Evolutionary conservation across 2,888 invertebrate species (phyloP).

Genomic region (Cinara cedri): DNA sequence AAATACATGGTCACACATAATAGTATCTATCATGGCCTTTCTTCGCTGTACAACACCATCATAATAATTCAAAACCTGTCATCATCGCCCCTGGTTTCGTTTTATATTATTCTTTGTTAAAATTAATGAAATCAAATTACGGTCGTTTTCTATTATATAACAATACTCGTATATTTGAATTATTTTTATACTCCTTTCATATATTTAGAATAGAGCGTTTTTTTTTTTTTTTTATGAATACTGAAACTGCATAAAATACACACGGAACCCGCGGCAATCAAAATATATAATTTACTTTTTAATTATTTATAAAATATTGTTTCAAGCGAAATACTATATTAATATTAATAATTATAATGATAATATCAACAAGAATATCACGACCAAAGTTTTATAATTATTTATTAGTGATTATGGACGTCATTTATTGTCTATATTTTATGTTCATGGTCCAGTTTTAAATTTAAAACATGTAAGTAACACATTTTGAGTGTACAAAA

Average conservation of each 20-base stretch:
- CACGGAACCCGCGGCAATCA: not conserved
- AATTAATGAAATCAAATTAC: conserved; percentile 53
- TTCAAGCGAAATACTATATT: conserved; percentile 30
- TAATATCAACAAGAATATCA: too few species aligned
- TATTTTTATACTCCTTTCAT: not conserved
- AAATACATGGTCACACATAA: too few species aligned
- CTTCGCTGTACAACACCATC: not conserved
- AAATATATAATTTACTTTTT: conserved; percentile 32
- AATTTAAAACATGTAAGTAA: too few species aligned
- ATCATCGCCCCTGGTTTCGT: conserved; percentile 2
- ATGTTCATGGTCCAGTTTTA: too few species aligned
- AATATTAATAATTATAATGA: too few species aligned
- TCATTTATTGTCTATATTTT: too few species aligned
- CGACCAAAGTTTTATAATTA: too few species aligned
- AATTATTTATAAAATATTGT: conserved; percentile 40
- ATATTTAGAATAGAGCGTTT: conserved; percentile 19
- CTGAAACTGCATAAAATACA: not conserved
- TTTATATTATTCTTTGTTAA: conserved; percentile 16
- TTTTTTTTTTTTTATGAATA: conserved; percentile 32
- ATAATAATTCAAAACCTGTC: conserved; percentile 25
- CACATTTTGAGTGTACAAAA: too few species aligned
- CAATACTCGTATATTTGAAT: conserved; percentile 8
- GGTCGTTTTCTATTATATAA: conserved; percentile 26
- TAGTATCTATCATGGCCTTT: too few species aligned
- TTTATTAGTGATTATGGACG: too few species aligned